Conservation (phyloP, 1,140 invertebrate genomes). For the Ceratina calcarata region DNA sequence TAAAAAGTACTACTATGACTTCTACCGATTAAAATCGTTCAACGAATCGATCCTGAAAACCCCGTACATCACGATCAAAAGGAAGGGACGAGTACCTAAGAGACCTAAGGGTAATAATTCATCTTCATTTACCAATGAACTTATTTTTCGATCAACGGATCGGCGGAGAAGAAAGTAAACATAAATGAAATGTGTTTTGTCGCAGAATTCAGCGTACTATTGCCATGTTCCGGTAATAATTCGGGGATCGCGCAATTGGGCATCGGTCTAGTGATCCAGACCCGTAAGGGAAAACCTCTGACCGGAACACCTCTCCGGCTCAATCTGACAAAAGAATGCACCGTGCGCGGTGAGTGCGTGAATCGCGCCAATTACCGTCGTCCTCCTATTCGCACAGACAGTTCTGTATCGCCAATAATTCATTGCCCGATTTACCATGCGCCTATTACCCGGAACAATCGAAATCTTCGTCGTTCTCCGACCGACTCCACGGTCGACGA, state of each 20-base stretch:
- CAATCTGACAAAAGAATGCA: conserved; percentile 95
- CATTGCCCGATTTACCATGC: conserved; percentile 66
- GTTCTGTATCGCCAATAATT: conserved; percentile 79
- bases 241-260: conserved; percentile 94
- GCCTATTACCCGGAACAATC: conserved; percentile 45
- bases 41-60: conserved; percentile 91
- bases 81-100: conserved; percentile 90
- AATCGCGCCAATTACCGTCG: conserved; percentile 77
- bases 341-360: conserved; percentile 89
- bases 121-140: neutral
- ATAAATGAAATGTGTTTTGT: conserved; percentile 47
- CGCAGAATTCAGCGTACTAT: conserved; percentile 93
- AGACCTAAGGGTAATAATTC: conserved; percentile 88
- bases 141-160: conserved; percentile 4
- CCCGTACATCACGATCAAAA: conserved; percentile 92
- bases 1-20: conserved; percentile 93
- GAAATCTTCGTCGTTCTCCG: conserved; percentile 15
- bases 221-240: conserved; percentile 94
- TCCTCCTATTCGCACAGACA: conserved; percentile 75
- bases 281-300: conserved; percentile 86
- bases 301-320: conserved; percentile 94
- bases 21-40: conserved; percentile 90
- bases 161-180: neutral
- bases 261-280: conserved; percentile 93
- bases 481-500: too few species aligned